phyloP scores from a whole-genome alignment of 1,140 invertebrate species.

The Lithobius niger region DNA sequence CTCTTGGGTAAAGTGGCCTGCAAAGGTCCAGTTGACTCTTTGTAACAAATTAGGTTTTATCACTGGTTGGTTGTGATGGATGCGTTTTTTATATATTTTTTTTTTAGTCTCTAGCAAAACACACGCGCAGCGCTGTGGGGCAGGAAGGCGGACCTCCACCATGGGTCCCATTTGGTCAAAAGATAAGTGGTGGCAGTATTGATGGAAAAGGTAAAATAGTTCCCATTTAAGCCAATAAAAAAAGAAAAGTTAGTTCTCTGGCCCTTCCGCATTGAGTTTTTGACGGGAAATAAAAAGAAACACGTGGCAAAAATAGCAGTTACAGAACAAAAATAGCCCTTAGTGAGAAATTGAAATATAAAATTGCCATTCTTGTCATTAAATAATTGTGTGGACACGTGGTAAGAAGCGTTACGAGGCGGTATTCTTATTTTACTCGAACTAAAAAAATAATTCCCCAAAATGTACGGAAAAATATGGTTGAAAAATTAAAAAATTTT shows the following conservation, averaged over 20 bases:
- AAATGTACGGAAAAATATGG: too few species aligned
- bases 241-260: neutral
- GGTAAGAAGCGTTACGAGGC: too few species aligned
- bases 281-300: too few species aligned
- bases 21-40: neutral
- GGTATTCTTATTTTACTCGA: too few species aligned
- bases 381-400: too few species aligned
- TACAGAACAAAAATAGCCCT: too few species aligned
- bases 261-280: too few species aligned
- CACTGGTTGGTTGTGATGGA: conserved; percentile 3
- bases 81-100: neutral
- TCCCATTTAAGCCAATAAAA: neutral
- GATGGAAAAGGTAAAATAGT: conserved; percentile 3
- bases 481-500: too few species aligned
- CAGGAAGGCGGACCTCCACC: conserved; percentile 62
- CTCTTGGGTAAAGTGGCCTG: neutral
- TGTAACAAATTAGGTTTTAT: conserved; percentile 1
- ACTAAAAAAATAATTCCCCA: too few species aligned
- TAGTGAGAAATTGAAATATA: too few species aligned
- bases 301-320: too few species aligned
- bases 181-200: conserved; percentile 30
- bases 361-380: too few species aligned
- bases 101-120: conserved; percentile 42
- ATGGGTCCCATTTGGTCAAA: conserved; percentile 81
- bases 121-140: conserved; percentile 32